phyloP scores from a whole-genome alignment of 2,113 vertebrate species.

The Rhagologus leucostigma region DNA sequence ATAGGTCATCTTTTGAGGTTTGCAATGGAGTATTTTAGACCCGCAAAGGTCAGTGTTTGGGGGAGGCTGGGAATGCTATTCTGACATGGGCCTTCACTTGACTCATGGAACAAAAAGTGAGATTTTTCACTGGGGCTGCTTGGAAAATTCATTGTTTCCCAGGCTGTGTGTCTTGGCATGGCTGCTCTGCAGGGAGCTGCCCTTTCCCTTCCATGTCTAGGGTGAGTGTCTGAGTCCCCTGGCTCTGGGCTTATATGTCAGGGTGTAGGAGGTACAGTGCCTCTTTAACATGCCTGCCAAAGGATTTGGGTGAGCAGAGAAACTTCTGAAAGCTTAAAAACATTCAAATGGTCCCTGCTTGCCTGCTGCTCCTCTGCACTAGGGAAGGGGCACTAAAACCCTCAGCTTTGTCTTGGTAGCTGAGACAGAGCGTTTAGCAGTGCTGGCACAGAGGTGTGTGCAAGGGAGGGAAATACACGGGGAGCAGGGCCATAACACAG shows the following conservation, averaged over 20 bases:
- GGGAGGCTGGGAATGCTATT: neutral
- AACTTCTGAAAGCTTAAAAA: neutral
- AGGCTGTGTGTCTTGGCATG: neutral
- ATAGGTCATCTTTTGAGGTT: neutral
- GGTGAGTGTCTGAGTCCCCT: neutral
- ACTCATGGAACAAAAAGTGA: neutral
- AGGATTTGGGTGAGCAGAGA: neutral
- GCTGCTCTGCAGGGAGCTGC: neutral
- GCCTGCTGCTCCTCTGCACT: neutral
- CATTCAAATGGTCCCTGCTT: neutral
- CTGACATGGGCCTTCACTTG: neutral
- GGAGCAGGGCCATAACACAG: neutral
- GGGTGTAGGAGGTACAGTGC: neutral
- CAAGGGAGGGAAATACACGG: neutral
- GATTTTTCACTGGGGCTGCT: neutral
- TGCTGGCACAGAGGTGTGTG: neutral
- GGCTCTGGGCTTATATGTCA: neutral
- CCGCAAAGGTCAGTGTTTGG: neutral
- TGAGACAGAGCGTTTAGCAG: neutral
- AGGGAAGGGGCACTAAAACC: neutral
- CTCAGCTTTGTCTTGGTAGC: neutral
- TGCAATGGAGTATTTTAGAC: neutral
- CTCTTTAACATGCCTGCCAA: neutral
- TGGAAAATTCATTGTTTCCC: neutral
- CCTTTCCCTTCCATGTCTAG: neutral